These are phyloP conservation scores for Agrochola lota DNA, from an alignment of 2,888 invertebrate genomes.

Conservation along the genomic window DNA sequence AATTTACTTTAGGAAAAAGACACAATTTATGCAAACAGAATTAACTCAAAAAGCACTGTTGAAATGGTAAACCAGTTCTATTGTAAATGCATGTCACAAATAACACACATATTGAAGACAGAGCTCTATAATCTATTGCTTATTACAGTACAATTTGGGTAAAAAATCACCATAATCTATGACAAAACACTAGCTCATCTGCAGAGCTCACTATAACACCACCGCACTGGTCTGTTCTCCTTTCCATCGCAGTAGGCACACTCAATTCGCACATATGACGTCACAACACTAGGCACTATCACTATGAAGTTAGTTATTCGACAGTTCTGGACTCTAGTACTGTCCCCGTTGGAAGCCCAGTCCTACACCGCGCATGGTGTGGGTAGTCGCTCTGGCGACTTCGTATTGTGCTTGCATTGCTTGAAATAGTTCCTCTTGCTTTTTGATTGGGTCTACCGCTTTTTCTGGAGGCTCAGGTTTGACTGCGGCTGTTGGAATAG, in stretches of 20 bases:
- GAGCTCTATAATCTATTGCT: background rate
- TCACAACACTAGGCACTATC: conserved; percentile 53
- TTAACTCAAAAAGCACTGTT: background rate
- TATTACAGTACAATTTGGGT: background rate
- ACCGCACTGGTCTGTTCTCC: background rate
- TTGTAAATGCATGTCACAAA: conserved; percentile 15
- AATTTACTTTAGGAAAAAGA: background rate
- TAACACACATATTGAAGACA: background rate
- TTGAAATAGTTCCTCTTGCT: conserved; percentile 96
- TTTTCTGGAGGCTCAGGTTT: conserved; percentile 80
- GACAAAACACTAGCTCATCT: conserved; percentile 4
- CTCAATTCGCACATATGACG: conserved; percentile 14
- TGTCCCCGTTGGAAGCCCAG: conserved; percentile 92
- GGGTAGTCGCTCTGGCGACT: conserved; percentile 98
- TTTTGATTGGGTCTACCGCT: conserved; percentile 91
- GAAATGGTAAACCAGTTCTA: background rate
- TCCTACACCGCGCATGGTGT: conserved; percentile 97
- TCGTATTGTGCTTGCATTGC: conserved; percentile 99
- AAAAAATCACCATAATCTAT: conserved; percentile 25
- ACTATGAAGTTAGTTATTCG: conserved; percentile 18
- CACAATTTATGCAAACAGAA: background rate
- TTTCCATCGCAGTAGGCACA: conserved; percentile 20
- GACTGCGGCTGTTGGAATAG: conserved; percentile 78
- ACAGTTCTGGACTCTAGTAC: conserved; percentile 69
- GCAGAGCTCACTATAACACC: conserved; percentile 16